Conservation (phyloP, 1,140 invertebrate genomes). For the Leptinotarsa lineolata region DNA sequence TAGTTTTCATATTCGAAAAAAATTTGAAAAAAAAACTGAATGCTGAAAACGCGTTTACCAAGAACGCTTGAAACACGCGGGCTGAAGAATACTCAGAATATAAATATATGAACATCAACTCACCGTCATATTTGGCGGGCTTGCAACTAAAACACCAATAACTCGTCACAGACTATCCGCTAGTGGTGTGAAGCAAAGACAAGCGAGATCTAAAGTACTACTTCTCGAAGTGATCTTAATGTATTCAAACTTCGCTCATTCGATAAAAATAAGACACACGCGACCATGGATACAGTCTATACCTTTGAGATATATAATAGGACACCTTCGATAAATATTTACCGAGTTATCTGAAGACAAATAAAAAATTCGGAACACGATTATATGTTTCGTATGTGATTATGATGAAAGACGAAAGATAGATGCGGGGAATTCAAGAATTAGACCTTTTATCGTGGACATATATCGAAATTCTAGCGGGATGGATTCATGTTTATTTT, state of each 20-base stretch:
- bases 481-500: no score
- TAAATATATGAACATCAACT: neutral
- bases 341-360: constrained; percentile 6
- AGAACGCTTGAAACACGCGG: no score
- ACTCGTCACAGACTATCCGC: constrained; percentile 5
- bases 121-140: neutral
- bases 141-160: neutral
- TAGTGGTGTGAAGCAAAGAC: neutral
- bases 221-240: constrained; percentile 1
- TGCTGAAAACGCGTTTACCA: no score
- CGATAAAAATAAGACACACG: constrained; percentile 3
- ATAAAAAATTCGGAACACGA: constrained; percentile 8
- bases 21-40: no score
- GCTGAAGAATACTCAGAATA: no score
- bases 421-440: neutral
- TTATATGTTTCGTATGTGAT: neutral
- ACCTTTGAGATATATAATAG: constrained; percentile 6
- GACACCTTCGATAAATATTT: constrained; percentile 6
- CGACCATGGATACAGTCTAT: constrained; percentile 7
- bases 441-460: neutral
- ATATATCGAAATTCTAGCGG: no score
- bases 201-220: neutral
- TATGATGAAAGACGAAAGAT: neutral
- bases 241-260: constrained; percentile 6
- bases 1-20: no score